These are phyloP conservation scores for Nasonia vitripennis DNA, from an alignment of 1,140 invertebrate species.

Conservation along the genomic window DNA sequence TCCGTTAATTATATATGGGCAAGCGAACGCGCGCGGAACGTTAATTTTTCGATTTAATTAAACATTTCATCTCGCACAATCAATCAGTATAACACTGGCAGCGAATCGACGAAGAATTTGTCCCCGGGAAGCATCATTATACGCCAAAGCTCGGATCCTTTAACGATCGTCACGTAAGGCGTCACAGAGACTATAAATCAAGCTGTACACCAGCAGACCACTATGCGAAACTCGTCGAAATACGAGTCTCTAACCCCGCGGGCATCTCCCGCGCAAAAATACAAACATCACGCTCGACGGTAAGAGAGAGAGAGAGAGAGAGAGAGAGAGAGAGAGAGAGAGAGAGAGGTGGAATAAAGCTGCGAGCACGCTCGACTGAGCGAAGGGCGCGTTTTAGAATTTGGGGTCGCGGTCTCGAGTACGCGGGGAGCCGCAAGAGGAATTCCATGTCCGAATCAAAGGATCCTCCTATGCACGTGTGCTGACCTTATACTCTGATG, in stretches of 20 bases:
- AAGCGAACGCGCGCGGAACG: too few species aligned
- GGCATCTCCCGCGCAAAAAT: conserved; percentile 10
- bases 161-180: background rate
- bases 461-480: conserved; percentile 62
- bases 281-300: conserved; percentile 16
- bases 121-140: too few species aligned
- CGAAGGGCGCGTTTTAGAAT: conserved; percentile 61
- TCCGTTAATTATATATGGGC: too few species aligned
- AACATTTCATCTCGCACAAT: background rate
- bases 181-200: background rate
- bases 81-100: background rate
- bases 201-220: background rate
- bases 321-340: background rate
- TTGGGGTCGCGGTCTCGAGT: conserved; percentile 41
- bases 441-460: conserved; percentile 71
- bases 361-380: background rate
- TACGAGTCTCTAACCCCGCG: background rate
- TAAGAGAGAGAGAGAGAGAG: background rate
- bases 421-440: conserved; percentile 60
- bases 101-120: too few species aligned
- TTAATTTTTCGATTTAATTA: background rate
- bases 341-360: background rate
- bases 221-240: background rate
- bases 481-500: background rate
- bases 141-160: too few species aligned